Evolutionary conservation across 2,888 invertebrate genomes (phyloP).

Genomic region (Sesia apiformis): DNA sequence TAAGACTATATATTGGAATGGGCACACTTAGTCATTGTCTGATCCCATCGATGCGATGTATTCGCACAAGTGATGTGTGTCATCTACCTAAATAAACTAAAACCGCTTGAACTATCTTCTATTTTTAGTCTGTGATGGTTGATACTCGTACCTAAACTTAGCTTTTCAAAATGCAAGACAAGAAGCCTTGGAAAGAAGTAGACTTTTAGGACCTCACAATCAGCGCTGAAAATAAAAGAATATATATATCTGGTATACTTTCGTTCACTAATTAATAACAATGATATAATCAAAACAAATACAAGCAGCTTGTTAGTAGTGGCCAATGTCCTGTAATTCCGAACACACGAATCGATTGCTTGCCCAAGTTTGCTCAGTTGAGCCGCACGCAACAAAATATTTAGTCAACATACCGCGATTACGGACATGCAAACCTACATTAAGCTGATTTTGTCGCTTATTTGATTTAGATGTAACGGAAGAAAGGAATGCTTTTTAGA

Average conservation of each 20-base stretch:
- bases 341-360: constrained; percentile 8
- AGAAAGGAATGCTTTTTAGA: background rate
- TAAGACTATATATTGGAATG: too few relatives aligned
- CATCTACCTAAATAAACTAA: too few relatives aligned
- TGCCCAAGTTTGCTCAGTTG: constrained; percentile 30
- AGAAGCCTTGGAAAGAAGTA: background rate
- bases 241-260: background rate
- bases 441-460: constrained; percentile 30
- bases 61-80: too few relatives aligned
- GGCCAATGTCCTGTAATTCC: background rate
- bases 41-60: too few relatives aligned
- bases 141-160: too few relatives aligned
- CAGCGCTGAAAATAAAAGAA: background rate
- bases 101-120: too few relatives aligned
- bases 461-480: constrained; percentile 10
- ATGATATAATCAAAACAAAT: background rate
- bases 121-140: too few relatives aligned
- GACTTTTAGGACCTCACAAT: background rate
- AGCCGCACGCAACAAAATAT: constrained; percentile 51
- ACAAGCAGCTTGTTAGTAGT: background rate
- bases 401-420: constrained; percentile 40
- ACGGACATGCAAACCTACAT: constrained; percentile 40
- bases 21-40: too few relatives aligned
- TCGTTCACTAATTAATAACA: background rate
- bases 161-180: background rate